Evolutionary conservation across 1,140 invertebrate species (phyloP).

Genomic region (Lineus longissimus): DNA sequence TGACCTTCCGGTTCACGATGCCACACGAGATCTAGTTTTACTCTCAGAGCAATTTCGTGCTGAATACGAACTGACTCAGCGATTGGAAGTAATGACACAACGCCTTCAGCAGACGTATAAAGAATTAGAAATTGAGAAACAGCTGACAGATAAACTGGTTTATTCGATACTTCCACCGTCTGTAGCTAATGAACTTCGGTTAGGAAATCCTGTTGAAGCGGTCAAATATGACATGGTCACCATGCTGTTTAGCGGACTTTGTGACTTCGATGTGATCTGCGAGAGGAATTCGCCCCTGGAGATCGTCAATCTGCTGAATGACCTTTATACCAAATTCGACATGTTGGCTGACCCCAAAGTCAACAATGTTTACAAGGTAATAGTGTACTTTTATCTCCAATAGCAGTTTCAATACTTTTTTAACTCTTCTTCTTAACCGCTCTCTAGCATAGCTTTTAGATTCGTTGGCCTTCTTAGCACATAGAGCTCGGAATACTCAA

Average conservation of each 20-base stretch:
- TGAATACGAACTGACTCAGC: conserved; percentile 94
- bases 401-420: too few relatives aligned
- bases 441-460: too few relatives aligned
- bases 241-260: conserved; percentile 51
- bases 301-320: conserved; percentile 50
- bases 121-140: conserved; percentile 91
- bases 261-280: conserved; percentile 49
- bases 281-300: conserved; percentile 46
- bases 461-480: too few relatives aligned
- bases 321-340: conserved; percentile 50
- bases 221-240: conserved; percentile 46
- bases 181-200: conserved; percentile 87
- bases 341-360: conserved; percentile 87
- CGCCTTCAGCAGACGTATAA: conserved; percentile 93
- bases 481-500: too few relatives aligned
- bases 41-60: conserved; percentile 97
- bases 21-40: conserved; percentile 90
- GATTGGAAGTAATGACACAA: conserved; percentile 92
- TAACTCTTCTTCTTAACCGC: too few relatives aligned
- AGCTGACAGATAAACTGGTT: conserved; percentile 91
- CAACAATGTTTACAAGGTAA: conserved; percentile 87
- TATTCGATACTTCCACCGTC: conserved; percentile 91
- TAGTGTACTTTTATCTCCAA: neutral
- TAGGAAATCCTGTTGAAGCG: conserved; percentile 67
- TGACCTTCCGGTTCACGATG: conserved; percentile 94